These are phyloP conservation scores for Platorchestia sp. DNA, from an alignment of 1,140 invertebrate species.

Conservation along the genomic window DNA sequence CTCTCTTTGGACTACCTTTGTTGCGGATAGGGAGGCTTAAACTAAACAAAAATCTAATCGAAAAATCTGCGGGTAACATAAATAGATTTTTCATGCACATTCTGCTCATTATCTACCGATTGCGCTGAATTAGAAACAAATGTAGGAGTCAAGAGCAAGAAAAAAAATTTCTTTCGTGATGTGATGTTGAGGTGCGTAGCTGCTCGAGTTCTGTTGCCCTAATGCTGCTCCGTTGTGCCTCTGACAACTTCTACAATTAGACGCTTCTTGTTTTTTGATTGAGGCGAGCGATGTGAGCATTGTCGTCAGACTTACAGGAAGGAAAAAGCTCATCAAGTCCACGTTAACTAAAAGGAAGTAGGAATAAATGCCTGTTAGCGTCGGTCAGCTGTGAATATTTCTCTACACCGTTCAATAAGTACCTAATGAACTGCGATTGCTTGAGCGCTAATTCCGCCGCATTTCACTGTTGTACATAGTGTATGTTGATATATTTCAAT, in stretches of 20 bases:
- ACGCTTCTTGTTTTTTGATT: not conserved
- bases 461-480: constrained; percentile 41
- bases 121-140: not conserved
- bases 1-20: no score
- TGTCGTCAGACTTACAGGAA: not conserved
- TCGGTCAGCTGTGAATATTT: not conserved
- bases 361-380: not conserved
- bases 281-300: not conserved
- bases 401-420: not conserved
- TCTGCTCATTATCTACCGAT: not conserved
- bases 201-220: not conserved
- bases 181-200: not conserved
- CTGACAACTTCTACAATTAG: not conserved
- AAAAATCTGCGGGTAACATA: not conserved
- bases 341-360: not conserved
- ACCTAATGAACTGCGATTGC: not conserved
- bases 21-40: no score
- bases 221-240: not conserved
- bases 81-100: not conserved
- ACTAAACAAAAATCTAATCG: no score
- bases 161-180: not conserved
- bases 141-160: not conserved
- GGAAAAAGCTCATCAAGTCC: not conserved
- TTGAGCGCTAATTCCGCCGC: not conserved
- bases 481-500: constrained; percentile 46